These are phyloP conservation scores for Toxotes jaculatrix DNA, from an alignment of 2,113 vertebrate species.

Conservation along the genomic window DNA sequence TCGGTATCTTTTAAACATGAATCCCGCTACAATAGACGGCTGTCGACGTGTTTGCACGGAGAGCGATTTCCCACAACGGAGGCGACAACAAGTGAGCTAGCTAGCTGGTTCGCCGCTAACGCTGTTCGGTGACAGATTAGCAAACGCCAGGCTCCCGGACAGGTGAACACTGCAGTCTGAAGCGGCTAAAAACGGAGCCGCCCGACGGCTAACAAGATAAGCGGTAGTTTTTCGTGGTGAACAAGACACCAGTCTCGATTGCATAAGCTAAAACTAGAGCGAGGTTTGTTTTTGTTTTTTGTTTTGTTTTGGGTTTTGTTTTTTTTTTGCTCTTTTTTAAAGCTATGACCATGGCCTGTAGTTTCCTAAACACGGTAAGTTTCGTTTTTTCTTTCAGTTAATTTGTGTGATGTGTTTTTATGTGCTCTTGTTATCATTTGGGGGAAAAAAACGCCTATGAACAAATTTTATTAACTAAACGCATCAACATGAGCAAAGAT, in stretches of 20 bases:
- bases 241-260: background rate
- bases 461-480: background rate
- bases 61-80: constrained; percentile 41
- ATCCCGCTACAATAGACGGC: constrained; percentile 1
- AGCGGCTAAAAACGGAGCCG: background rate
- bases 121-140: background rate
- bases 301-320: too few species aligned
- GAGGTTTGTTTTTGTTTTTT: too few species aligned
- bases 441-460: background rate
- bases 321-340: background rate
- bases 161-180: background rate
- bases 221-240: background rate
- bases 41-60: constrained; percentile 18
- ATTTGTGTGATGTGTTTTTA: background rate
- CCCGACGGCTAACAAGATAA: background rate
- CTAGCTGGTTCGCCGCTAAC: constrained; percentile 20
- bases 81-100: constrained; percentile 75
- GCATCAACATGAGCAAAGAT: background rate
- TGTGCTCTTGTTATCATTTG: background rate
- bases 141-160: background rate
- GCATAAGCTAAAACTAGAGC: constrained; percentile 29
- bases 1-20: constrained; percentile 59
- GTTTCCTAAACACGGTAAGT: constrained; percentile 73
- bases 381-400: background rate
- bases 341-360: constrained; percentile 64